phyloP scores from a whole-genome alignment of 2,888 invertebrate genomes.

The Aspidiotus rigidus region DNA sequence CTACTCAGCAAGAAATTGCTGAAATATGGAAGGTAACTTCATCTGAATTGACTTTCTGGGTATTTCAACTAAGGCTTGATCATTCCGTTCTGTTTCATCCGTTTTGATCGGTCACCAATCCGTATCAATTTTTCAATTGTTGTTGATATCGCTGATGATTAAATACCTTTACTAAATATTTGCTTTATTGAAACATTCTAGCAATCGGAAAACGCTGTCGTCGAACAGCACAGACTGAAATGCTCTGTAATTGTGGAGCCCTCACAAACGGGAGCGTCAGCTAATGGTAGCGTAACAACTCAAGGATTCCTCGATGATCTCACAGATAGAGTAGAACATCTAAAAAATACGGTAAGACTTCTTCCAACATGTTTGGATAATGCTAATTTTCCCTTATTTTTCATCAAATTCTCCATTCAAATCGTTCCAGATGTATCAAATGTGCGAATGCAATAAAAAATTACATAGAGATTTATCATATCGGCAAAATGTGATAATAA shows the following conservation, averaged over 20 bases:
- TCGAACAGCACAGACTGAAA: constrained; percentile 29
- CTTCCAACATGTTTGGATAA: not conserved
- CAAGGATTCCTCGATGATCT: constrained; percentile 15
- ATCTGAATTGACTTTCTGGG: not conserved
- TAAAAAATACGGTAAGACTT: constrained; percentile 16
- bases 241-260: constrained; percentile 29
- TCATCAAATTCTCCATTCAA: too few species aligned
- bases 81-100: not conserved
- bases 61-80: not conserved
- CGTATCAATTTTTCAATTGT: too few species aligned
- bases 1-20: constrained; percentile 53
- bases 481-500: constrained; percentile 31
- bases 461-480: constrained; percentile 29
- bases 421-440: constrained; percentile 17
- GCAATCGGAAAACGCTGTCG: constrained; percentile 22
- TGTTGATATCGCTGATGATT: not conserved
- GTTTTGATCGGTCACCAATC: constrained; percentile 6
- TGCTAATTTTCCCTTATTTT: not conserved
- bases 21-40: constrained; percentile 62
- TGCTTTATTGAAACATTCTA: not conserved
- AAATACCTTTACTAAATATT: not conserved
- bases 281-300: constrained; percentile 12
- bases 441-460: constrained; percentile 28
- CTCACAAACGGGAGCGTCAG: not conserved
- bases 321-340: constrained; percentile 19